These are phyloP conservation scores for Mnemiopsis leidyi DNA, from an alignment of 37 sponge, comb jelly and placozoan species.

Conservation along the genomic window DNA sequence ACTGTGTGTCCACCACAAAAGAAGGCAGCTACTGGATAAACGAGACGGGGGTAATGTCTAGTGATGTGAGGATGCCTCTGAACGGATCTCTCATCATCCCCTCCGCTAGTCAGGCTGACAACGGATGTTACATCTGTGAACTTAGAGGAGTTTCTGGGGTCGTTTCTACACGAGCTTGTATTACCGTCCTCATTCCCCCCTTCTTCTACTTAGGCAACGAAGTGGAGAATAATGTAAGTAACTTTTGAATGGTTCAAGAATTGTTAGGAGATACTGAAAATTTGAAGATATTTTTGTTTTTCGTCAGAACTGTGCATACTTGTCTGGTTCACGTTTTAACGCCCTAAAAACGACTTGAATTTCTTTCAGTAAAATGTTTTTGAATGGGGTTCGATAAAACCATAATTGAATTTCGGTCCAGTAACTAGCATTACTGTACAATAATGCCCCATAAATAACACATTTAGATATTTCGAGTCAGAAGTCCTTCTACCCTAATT, in stretches of 20 bases:
- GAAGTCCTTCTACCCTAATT: background rate
- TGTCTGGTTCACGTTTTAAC: too few relatives aligned
- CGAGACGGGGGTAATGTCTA: slow-evolving; percentile 48
- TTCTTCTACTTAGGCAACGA: slow-evolving; percentile 14
- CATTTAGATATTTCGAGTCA: background rate
- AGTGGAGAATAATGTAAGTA: background rate
- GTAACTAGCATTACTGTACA: background rate
- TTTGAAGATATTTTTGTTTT: too few relatives aligned
- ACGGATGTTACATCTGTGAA: slow-evolving; percentile 61
- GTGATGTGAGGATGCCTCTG: slow-evolving; percentile 14
- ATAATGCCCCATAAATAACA: background rate
- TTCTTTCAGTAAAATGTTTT: too few relatives aligned
- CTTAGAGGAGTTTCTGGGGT: slow-evolving; percentile 12
- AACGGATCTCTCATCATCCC: slow-evolving; percentile 60
- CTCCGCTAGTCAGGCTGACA: slow-evolving; percentile 31
- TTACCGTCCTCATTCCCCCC: slow-evolving; percentile 47
- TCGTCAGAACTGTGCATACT: too few relatives aligned
- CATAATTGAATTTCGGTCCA: background rate
- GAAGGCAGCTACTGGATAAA: slow-evolving; percentile 62
- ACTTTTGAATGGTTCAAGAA: too few relatives aligned
- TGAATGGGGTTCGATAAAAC: background rate
- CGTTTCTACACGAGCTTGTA: slow-evolving; percentile 7
- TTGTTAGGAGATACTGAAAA: too few relatives aligned
- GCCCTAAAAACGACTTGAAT: too few relatives aligned
- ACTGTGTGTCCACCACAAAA: background rate